Conservation (phyloP, 2,797 vertebrate genomes). For the Mormyrus hasselquistii region DNA sequence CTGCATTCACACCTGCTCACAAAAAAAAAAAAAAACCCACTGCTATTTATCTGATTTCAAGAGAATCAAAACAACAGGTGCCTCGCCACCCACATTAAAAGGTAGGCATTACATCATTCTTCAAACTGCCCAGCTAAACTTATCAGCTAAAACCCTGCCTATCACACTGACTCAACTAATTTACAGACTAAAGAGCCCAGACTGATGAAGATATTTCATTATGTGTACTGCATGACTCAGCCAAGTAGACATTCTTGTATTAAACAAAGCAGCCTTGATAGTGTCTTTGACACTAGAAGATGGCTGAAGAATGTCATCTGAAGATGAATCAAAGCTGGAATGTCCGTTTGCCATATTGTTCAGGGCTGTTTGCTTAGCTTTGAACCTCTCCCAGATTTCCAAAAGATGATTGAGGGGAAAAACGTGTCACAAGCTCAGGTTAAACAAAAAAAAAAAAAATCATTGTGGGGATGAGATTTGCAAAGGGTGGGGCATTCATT, state of each 20-base stretch:
- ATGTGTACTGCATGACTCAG: slow-evolving; percentile 25
- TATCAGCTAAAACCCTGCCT: slow-evolving; percentile 33
- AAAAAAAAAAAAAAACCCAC: background rate
- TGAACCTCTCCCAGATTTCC: slow-evolving; percentile 39
- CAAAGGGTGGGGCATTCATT: background rate
- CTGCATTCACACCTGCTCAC: background rate
- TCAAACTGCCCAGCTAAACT: slow-evolving; percentile 29
- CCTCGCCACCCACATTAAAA: slow-evolving; percentile 40
- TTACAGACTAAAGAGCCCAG: slow-evolving; percentile 25
- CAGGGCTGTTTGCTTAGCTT: slow-evolving; percentile 25
- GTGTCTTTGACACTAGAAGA: slow-evolving; percentile 41
- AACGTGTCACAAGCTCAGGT: background rate
- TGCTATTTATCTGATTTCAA: slow-evolving; percentile 11
- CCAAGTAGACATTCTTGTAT: slow-evolving; percentile 38
- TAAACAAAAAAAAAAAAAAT: background rate
- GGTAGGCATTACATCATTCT: slow-evolving; percentile 1
- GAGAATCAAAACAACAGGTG: slow-evolving; percentile 55
- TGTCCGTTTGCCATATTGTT: slow-evolving; percentile 37
- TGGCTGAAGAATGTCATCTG: slow-evolving; percentile 60
- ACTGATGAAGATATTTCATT: slow-evolving; percentile 39
- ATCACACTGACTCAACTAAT: slow-evolving; percentile 29
- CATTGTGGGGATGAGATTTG: background rate
- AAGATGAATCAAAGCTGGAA: slow-evolving; percentile 56
- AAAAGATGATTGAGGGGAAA: slow-evolving; percentile 30
- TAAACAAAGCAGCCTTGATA: slow-evolving; percentile 61